Evolutionary conservation across 2,888 invertebrate genomes (phyloP), one percentile per base, ranked within the genome.

Genomic region (Machimus rusticus): DNA sequence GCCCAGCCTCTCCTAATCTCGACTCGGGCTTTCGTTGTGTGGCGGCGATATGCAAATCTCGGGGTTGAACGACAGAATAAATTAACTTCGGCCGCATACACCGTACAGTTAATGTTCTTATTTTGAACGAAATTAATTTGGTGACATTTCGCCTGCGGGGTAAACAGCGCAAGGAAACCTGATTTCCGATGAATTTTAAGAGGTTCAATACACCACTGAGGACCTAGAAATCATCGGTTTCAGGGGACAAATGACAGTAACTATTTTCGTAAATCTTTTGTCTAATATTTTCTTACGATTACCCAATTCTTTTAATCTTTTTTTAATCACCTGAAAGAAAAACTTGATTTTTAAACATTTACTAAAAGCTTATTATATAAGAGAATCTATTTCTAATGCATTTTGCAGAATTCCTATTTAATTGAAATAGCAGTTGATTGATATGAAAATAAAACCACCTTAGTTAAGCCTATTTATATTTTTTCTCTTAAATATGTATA

Each of bases 21-120:
- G 23, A 2, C 4, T 19, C 66, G 3, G 57, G 12, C 28, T 55
- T 82, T 82, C 57, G 39, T 55, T 79, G 51, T 39, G 37, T 82
- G 31, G n/a, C 57, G 46, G n/a, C 14, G 37, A 37, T 28, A 34
- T 82, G 55, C 57, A 51, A 37, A 82, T 82, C 31, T 37, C 12
- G 82, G 81, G 55, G 82, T 82, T 82, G 82, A 82, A 34, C 51
- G 14, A 34, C 31, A 4, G 66, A 82, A 57, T 57, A 82, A 82
- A 82, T 82, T 82, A 66, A 12, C 66, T 23, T 19, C 23, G 5
- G 66, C 23, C 23, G 66, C 23, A 57, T 19, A 57, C 66, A 66
- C 23, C 23, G 28, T 66, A 66, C 66, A 66, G 66, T 66, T 66
- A 66, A 66, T 66, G 66, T 66, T 66, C 66, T 66, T 66, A 66